A percentile compares a stretch with the other conserved stretches of the same genome.
phyloP scores from a whole-genome alignment of 2,888 invertebrate genomes.

The Schizotus pectinicornis region DNA sequence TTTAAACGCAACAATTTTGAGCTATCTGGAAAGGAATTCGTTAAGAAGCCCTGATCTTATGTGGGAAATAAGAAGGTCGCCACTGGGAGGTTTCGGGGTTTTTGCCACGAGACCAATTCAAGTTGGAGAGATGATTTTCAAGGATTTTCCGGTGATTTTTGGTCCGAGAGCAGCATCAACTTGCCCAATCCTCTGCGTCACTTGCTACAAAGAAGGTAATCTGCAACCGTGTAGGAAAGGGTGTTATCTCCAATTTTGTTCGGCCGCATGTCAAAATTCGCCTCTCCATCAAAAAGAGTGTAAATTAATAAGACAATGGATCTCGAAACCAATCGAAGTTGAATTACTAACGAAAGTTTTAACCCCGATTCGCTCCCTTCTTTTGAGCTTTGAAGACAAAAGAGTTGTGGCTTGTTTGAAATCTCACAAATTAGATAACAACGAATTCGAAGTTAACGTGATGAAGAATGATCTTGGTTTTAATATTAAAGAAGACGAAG shows the following conservation, averaged over 20 bases:
- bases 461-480: slow-evolving; percentile 60
- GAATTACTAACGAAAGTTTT: slow-evolving; percentile 53
- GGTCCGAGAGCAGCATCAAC: slow-evolving; percentile 69
- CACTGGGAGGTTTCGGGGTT: slow-evolving; percentile 73
- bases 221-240: slow-evolving; percentile 62
- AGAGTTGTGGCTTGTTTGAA: slow-evolving; percentile 62
- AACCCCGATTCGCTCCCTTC: slow-evolving; percentile 58
- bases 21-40: slow-evolving; percentile 10
- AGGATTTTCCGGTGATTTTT: slow-evolving; percentile 71
- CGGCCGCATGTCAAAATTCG: slow-evolving; percentile 66
- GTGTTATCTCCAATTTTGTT: slow-evolving; percentile 76
- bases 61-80: slow-evolving; percentile 69
- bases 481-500: slow-evolving; percentile 63
- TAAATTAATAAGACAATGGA: slow-evolving; percentile 65
- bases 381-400: slow-evolving; percentile 59
- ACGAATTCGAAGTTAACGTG: slow-evolving; percentile 65
- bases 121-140: slow-evolving; percentile 72
- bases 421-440: slow-evolving; percentile 60
- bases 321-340: slow-evolving; percentile 56
- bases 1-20: slow-evolving; percentile 3
- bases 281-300: slow-evolving; percentile 70
- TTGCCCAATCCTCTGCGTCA: slow-evolving; percentile 68
- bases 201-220: slow-evolving; percentile 64
- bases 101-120: slow-evolving; percentile 71
- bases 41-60: slow-evolving; percentile 47